Conservation (phyloP, 2,797 vertebrate species). For the Apogon talboti region DNA sequence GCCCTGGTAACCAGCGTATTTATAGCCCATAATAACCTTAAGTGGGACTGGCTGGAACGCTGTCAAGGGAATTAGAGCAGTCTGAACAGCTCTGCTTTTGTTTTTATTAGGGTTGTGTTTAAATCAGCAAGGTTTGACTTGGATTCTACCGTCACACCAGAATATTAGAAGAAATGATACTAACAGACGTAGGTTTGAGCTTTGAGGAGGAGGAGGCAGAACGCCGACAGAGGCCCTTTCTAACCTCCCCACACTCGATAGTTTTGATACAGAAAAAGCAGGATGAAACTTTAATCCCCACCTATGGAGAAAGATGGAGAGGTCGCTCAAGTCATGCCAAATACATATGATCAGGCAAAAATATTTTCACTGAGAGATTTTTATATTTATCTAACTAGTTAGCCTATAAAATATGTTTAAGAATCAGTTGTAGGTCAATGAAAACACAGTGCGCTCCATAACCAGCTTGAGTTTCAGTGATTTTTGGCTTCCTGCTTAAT, state of each 20-base stretch:
- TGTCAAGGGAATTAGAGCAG: slow-evolving; percentile 75
- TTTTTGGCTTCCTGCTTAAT: slow-evolving; percentile 52
- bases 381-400: slow-evolving; percentile 61
- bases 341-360: slow-evolving; percentile 30
- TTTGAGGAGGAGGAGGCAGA: slow-evolving; percentile 1
- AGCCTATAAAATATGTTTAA: slow-evolving; percentile 40
- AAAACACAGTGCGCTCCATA: slow-evolving; percentile 57
- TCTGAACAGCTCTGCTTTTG: slow-evolving; percentile 74
- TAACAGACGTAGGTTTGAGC: slow-evolving; percentile 32
- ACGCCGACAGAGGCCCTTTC: not conserved
- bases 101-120: slow-evolving; percentile 62
- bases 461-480: slow-evolving; percentile 65
- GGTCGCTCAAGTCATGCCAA: slow-evolving; percentile 31
- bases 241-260: slow-evolving; percentile 8
- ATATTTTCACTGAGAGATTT: slow-evolving; percentile 54
- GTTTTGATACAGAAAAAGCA: slow-evolving; percentile 24
- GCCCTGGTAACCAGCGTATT: slow-evolving; percentile 78
- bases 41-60: slow-evolving; percentile 79
- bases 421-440: slow-evolving; percentile 47
- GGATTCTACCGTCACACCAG: slow-evolving; percentile 45
- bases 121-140: slow-evolving; percentile 60
- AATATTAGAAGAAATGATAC: slow-evolving; percentile 20
- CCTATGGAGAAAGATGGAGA: slow-evolving; percentile 24
- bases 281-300: slow-evolving; percentile 27
- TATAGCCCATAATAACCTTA: slow-evolving; percentile 84